Base-by-base conservation (phyloP, 2,113 vertebrate species). In the Fukomys damarensis region DNA sequence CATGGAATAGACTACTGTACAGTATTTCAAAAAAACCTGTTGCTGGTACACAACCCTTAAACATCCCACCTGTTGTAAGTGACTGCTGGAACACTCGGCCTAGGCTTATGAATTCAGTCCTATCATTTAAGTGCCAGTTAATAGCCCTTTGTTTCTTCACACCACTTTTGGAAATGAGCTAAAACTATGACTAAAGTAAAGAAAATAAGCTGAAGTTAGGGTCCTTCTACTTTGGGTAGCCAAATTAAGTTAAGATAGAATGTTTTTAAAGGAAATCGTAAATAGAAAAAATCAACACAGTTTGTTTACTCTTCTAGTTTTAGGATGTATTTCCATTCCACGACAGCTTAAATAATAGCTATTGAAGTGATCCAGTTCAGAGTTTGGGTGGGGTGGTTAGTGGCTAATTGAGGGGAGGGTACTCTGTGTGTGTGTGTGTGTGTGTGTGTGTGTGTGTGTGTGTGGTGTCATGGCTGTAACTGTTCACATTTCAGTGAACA, bases 261-360 rank as follows among this genome's bases (percentile, higher is more conserved):
- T 20, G 77, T 77, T 95, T 95, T 59, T 61, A 85, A 96, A 91
- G 77, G 76, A 54, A 92, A 80, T 79, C 66, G 30, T 76, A 89
- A 74, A 52, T 87, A 38, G 43, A 3, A 19, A 16, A 79, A 24
- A 85, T 38, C 61, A 49, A 56, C 11, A 2, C 6, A 32, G 54
- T 87, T 80, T 95, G 65, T 89, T 93, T 74, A 46, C 22, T 82
- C 20, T 59, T 93, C 74, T 89, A 79, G 82, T 84, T 92, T 96
- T 59, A 81, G 52, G 14, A 3, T 61, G 2, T 43, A 38, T 91
- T 95, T 95, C 43, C 46, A 65, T 72, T 86, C 28, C 68, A 65
- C 46, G 46, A 32, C 19, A 38, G 46, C 54, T 41, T 63, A 66
- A 74, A 94, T n/a, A 59, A 52, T 66, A 20, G 49, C 17, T 63